Conservation (phyloP, 2,888 invertebrate species). For the Loripinus fragilis region DNA sequence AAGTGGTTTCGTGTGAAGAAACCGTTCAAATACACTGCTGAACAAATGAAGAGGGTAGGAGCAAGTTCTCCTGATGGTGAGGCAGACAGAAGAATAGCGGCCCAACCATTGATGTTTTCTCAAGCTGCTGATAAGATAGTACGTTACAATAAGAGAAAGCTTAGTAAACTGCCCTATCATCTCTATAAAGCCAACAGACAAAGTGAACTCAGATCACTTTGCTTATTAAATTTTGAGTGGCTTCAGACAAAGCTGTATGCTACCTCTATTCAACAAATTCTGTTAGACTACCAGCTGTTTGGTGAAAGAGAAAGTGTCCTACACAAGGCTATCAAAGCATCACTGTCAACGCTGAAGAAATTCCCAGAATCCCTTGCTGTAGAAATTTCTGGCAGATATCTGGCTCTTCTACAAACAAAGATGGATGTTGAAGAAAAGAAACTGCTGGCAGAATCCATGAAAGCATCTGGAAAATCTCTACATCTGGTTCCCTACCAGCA, state of each 20-base stretch:
- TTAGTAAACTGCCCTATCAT: conserved; percentile 80
- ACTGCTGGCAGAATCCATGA: conserved; percentile 57
- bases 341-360: conserved; percentile 90
- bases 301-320: conserved; percentile 91
- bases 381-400: conserved; percentile 93
- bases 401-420: conserved; percentile 86
- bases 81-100: conserved; percentile 77
- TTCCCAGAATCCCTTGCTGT: conserved; percentile 97
- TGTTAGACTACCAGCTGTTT: conserved; percentile 90
- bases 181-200: conserved; percentile 84
- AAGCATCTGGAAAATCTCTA: conserved; percentile 81
- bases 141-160: conserved; percentile 79
- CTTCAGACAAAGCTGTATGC: conserved; percentile 96
- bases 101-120: conserved; percentile 76
- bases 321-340: conserved; percentile 58
- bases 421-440: conserved; percentile 51
- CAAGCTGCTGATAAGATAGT: conserved; percentile 45
- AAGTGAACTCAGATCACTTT: conserved; percentile 94
- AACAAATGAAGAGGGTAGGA: conserved; percentile 63
- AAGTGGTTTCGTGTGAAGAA: conserved; percentile 77
- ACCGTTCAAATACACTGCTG: conserved; percentile 71
- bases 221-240: conserved; percentile 98
- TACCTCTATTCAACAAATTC: conserved; percentile 95
- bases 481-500: conserved; percentile 63
- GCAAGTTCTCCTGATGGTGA: conserved; percentile 61